Evolutionary conservation across 2,113 vertebrate species (phyloP).

Genomic region (Apaloderma vittatum): DNA sequence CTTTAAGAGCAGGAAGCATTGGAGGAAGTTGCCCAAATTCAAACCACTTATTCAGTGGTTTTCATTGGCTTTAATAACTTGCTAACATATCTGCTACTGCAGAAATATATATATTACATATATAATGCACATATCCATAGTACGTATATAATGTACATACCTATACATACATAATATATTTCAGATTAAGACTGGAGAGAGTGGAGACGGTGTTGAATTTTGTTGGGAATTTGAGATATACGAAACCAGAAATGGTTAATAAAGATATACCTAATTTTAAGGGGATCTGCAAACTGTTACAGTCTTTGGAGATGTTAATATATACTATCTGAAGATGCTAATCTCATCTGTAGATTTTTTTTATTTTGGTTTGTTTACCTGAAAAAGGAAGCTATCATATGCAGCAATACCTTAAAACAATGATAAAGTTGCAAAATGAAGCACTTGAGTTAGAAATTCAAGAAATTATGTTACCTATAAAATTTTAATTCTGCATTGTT

Average conservation of each 20-base stretch:
- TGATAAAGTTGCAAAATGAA: not conserved
- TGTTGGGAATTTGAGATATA: not conserved
- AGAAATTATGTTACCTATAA: conserved; percentile 42
- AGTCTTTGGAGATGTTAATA: not conserved
- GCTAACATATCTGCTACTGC: not conserved
- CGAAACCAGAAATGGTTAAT: not conserved
- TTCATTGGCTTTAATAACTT: not conserved
- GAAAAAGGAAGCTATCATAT: not conserved
- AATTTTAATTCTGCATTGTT: conserved; percentile 51
- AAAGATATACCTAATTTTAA: not conserved
- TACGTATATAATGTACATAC: not conserved
- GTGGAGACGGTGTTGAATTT: not conserved
- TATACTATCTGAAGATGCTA: not conserved
- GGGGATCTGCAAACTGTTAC: not conserved
- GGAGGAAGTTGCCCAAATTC: not conserved
- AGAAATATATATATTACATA: not conserved
- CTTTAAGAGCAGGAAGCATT: not conserved
- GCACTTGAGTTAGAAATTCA: not conserved
- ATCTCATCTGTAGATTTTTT: not conserved
- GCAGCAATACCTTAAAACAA: not conserved
- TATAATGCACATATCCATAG: not conserved
- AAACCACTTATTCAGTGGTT: not conserved
- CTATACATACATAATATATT: not conserved
- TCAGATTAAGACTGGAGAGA: not conserved
- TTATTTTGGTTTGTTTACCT: not conserved